Evolutionary conservation across 2,113 vertebrate species (phyloP).

Genomic region (Saimiri boliviensis): DNA sequence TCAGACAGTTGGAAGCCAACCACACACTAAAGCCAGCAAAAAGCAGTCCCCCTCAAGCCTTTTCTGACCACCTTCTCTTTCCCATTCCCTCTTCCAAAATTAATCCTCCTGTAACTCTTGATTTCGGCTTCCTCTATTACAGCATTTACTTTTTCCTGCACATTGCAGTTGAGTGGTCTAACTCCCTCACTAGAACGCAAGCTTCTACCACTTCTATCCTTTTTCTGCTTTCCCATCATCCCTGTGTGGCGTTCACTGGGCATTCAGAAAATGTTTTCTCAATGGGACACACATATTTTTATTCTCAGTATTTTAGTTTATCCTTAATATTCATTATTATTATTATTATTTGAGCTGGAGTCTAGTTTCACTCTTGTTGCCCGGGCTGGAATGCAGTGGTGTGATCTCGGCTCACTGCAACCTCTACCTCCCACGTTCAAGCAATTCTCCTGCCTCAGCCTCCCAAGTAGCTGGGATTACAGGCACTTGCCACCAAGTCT

Average conservation of each 20-base stretch:
- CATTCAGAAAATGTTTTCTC: not conserved
- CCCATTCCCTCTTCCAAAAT: not conserved
- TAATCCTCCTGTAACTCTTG: not conserved
- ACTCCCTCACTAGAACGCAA: not conserved
- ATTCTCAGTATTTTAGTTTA: not conserved
- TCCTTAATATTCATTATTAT: not conserved
- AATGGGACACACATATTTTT: not conserved
- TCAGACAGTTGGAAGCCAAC: not conserved
- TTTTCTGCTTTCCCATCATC: not conserved
- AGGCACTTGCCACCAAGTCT: too few species aligned
- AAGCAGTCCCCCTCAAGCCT: too few species aligned
- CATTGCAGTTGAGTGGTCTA: not conserved
- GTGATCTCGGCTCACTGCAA: too few species aligned
- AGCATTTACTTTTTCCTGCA: not conserved
- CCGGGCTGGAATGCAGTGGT: too few species aligned
- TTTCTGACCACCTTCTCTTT: not conserved
- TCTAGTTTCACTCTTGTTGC: too few species aligned
- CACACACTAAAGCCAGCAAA: not conserved
- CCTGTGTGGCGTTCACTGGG: rapidly evolving
- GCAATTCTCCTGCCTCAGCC: too few species aligned
- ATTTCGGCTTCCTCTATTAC: not conserved
- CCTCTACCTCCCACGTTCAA: too few species aligned
- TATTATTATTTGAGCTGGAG: not conserved
- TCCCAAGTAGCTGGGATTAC: too few species aligned
- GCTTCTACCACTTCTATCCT: not conserved